Evolutionary conservation across 2,888 invertebrate species (phyloP).

Genomic region (Chironomus riparius): DNA sequence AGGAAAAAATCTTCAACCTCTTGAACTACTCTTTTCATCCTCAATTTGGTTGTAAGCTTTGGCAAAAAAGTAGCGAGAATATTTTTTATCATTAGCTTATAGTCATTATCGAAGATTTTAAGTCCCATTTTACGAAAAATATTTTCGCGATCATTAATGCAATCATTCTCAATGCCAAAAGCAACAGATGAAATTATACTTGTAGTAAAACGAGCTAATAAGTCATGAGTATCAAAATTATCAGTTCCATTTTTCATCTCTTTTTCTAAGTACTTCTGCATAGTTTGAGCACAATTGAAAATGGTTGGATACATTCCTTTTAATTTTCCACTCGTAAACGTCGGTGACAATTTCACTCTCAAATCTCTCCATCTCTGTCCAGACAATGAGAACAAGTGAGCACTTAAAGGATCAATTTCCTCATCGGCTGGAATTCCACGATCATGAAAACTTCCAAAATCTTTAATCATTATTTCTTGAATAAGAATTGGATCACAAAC

Average conservation of each 20-base stretch:
- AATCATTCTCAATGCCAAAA: constrained; percentile 36
- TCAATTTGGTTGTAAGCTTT: constrained; percentile 28
- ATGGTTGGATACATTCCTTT: constrained; percentile 51
- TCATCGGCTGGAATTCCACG: constrained; percentile 49
- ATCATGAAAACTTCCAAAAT: constrained; percentile 51
- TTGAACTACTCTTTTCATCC: constrained; percentile 30
- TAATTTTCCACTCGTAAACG: constrained; percentile 53
- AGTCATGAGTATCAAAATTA: constrained; percentile 40
- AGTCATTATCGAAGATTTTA: constrained; percentile 31
- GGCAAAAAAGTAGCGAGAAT: constrained; percentile 30
- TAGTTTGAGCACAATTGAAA: constrained; percentile 45
- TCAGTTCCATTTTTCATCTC: constrained; percentile 36
- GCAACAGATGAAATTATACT: constrained; percentile 37
- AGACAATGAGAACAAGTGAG: constrained; percentile 48
- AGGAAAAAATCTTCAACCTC: constrained; percentile 35
- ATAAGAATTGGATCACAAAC: constrained; percentile 50
- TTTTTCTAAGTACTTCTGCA: constrained; percentile 40
- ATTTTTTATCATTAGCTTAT: constrained; percentile 29
- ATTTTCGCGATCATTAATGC: constrained; percentile 32
- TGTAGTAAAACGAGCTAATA: constrained; percentile 36
- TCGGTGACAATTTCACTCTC: constrained; percentile 50
- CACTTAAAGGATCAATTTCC: constrained; percentile 47
- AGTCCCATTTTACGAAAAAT: constrained; percentile 32
- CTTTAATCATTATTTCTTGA: constrained; percentile 48
- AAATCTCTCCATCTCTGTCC: constrained; percentile 52